A percentile compares a stretch with the other conserved stretches of the same genome.
phyloP scores from a whole-genome alignment of 2,113 vertebrate species.

The Forbesichthys papilliferus region DNA sequence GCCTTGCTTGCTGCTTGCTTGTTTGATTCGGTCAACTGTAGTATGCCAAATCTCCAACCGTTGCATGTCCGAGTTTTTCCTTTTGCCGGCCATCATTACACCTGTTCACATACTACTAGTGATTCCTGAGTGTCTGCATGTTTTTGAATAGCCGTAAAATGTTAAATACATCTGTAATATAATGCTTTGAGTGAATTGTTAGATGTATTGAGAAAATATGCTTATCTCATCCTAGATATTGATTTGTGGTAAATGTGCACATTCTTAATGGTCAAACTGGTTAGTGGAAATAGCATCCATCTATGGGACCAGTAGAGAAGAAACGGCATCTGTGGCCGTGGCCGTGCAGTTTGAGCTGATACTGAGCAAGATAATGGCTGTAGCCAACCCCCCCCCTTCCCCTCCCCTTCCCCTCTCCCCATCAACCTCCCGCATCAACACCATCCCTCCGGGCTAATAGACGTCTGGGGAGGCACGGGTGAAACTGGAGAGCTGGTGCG shows the following conservation, averaged over 20 bases:
- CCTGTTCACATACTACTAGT: too few species aligned
- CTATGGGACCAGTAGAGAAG: constrained; percentile 29
- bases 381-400: constrained; percentile 24
- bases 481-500: constrained; percentile 67
- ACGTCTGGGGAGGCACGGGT: constrained; percentile 70
- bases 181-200: too few species aligned
- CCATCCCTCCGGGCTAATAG: constrained; percentile 68
- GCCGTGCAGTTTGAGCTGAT: constrained; percentile 43
- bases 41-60: too few species aligned
- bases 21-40: too few species aligned
- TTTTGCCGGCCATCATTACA: too few species aligned
- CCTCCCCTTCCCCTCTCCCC: background rate
- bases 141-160: too few species aligned
- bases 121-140: too few species aligned
- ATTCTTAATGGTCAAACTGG: too few species aligned
- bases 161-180: too few species aligned
- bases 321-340: constrained; percentile 25
- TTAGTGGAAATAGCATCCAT: constrained; percentile 24
- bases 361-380: constrained; percentile 66
- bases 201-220: background rate
- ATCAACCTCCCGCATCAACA: constrained; percentile 52
- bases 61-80: too few species aligned
- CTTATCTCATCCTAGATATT: background rate
- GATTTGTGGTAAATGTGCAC: background rate
- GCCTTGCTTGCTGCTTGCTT: too few species aligned